Conservation (phyloP, 2,113 vertebrate genomes). For the Pelecanoides urinatrix region DNA sequence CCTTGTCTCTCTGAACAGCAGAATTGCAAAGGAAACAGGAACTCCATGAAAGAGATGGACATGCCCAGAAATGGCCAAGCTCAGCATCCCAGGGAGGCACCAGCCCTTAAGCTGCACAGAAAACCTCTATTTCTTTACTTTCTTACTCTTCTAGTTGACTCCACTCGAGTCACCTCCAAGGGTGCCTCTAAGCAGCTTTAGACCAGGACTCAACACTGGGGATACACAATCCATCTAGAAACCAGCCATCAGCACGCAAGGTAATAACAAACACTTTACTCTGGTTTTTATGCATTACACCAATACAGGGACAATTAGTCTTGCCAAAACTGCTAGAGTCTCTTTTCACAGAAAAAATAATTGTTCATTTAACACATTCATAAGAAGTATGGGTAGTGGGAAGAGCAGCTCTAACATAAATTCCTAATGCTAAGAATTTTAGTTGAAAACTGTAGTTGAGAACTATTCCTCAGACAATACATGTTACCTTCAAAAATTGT, state of each 20-base stretch:
- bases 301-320: background rate
- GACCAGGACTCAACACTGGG: background rate
- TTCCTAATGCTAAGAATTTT: background rate
- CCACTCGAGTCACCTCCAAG: background rate
- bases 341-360: background rate
- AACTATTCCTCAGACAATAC: background rate
- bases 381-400: background rate
- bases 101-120: background rate
- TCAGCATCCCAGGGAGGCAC: background rate
- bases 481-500: background rate
- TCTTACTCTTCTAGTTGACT: background rate
- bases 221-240: background rate
- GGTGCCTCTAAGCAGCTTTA: background rate
- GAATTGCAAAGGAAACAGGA: background rate
- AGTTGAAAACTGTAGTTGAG: background rate
- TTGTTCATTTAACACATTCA: background rate
- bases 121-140: background rate
- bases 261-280: too few species aligned
- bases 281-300: background rate
- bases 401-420: background rate
- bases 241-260: background rate
- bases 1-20: background rate
- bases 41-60: background rate
- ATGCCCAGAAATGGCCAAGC: background rate
- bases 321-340: background rate